phyloP scores from a whole-genome alignment of 2,797 vertebrate species.

The Morelia viridis region DNA sequence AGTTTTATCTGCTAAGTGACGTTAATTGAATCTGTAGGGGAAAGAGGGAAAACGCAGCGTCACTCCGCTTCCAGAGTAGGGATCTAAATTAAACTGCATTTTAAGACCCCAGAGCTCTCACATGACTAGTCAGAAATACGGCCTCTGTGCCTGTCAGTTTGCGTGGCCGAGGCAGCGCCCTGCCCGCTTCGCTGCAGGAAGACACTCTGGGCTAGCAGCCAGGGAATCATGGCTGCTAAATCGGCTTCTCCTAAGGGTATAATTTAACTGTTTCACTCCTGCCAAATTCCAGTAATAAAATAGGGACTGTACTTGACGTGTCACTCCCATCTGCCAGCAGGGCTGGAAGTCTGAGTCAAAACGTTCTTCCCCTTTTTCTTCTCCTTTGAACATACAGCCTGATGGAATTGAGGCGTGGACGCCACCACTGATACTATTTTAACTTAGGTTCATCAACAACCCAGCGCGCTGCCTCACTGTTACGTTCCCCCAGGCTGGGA shows the following conservation, averaged over 20 bases:
- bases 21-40: not conserved
- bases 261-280: slow-evolving; percentile 22
- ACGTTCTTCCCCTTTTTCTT: not conserved
- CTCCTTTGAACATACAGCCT: not conserved
- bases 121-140: not conserved
- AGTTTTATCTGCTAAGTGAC: not conserved
- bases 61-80: not conserved
- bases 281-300: slow-evolving; percentile 31
- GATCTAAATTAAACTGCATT: not conserved
- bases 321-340: not conserved
- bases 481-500: not conserved
- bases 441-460: not conserved
- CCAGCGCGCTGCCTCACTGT: not conserved
- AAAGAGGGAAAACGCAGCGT: not conserved
- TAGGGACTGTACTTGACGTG: slow-evolving; percentile 9
- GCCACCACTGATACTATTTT: not conserved
- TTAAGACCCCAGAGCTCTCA: not conserved
- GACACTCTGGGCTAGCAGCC: not conserved
- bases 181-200: not conserved
- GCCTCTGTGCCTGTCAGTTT: slow-evolving; percentile 21
- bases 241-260: slow-evolving; percentile 25
- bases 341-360: slow-evolving; percentile 1
- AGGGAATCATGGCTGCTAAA: not conserved
- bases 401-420: not conserved
- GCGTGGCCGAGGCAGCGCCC: not conserved